These are phyloP conservation scores for Catharus ustulatus DNA, from an alignment of 2,797 vertebrate species.

Conservation along the genomic window DNA sequence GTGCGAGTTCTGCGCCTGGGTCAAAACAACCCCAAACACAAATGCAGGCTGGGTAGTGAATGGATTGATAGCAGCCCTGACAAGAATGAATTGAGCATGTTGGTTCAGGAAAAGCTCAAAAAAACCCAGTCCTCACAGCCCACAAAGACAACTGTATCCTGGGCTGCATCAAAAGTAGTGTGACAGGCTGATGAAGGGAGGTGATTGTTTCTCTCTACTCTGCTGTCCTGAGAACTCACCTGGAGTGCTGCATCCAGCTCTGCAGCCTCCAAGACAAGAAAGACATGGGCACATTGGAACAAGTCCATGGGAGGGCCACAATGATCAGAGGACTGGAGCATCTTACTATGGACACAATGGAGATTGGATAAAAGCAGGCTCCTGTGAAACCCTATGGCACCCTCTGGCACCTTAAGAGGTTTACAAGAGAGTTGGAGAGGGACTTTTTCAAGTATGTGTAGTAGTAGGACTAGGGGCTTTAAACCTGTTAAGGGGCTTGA, in stretches of 20 bases:
- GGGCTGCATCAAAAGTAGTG: background rate
- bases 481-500: background rate
- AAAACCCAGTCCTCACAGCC: background rate
- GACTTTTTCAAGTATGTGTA: background rate
- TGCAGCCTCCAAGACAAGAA: background rate
- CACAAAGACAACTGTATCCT: too few species aligned
- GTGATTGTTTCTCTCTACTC: background rate
- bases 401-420: background rate
- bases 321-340: background rate
- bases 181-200: background rate
- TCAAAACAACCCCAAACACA: fast-evolving
- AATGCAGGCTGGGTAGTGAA: background rate
- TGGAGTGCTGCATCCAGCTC: background rate
- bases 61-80: background rate
- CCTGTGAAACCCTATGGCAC: background rate
- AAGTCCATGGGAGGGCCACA: background rate
- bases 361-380: background rate
- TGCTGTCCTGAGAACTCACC: too few species aligned
- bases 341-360: background rate
- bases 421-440: background rate
- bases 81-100: background rate
- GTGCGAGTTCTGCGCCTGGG: background rate
- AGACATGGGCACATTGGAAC: background rate
- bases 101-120: background rate
- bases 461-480: background rate